Evolutionary conservation across 2,888 invertebrate genomes (phyloP), one percentile per base, ranked within the genome.

Genomic region (Noctua fimbriata): DNA sequence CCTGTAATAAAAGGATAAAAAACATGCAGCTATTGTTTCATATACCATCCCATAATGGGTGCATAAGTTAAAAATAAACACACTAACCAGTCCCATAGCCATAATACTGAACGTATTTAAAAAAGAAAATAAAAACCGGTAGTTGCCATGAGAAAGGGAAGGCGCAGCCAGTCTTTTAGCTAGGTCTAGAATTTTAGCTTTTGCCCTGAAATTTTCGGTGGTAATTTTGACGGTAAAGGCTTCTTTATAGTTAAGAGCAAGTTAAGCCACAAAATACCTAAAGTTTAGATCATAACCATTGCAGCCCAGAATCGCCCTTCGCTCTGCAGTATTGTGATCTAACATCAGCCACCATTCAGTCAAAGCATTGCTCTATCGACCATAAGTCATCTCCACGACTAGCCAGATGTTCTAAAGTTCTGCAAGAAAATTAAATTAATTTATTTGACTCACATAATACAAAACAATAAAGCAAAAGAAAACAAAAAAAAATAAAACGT

Each of bases 21-120:
- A 36, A 78, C 1, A 0, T 7, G 44, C 0, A 41, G 36, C 67
- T 49, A 36, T 78, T 78, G 47, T 78, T 58, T 67, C 24, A 18
- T 14, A 52, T 49, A 2, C 16, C 1, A 69, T 44, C 24, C n/a
- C 7, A 16, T 60, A n/a, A n/a, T 41, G 3, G 3, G 18, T 28
- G 12, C 41, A 9, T n/a, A n/a, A 44, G 44, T n/a, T 78, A 55
- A 55, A 66, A 78, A 77, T n/a, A 55, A 7, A 21, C 6, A 10
- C 18, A n/a, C n/a, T 32, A 14, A 32, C 63, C 41, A 52, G 32
- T 9, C 24, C 10, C 28, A 14, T 4, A 3, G 12, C 4, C 24
- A 12, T 28, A 44, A 58, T 7, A 74, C 12, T n/a, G 32, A 16
- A 44, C 55, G 24, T 55, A 16, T 2, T 24, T 28, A 16, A 55